Evolutionary conservation across 2,113 vertebrate genomes (phyloP), one percentile per base, ranked within the genome.

Genomic region (Amphiprion ocellaris): DNA sequence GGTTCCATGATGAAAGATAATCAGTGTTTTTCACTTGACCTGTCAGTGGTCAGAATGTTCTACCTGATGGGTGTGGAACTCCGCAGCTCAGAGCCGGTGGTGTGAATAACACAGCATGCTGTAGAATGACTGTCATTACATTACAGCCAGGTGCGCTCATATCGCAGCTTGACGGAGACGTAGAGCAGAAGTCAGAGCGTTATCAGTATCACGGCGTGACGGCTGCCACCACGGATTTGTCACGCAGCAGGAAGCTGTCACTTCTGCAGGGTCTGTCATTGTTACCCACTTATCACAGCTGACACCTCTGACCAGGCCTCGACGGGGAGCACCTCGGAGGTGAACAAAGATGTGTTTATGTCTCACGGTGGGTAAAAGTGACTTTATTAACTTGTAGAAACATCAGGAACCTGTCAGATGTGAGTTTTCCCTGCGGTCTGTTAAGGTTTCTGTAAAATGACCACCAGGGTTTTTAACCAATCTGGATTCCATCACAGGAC

Each of bases 211-310:
- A 46, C 53, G 16, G 69, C 68, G 11, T 62, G 73, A 44, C 26
- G 60, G 71, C 63, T 92, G 91, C 90, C 91, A 66, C 47, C 44
- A 84, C 81, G 86, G 73, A 87, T 93, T 88, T 80, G 79, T 91
- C 90, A 89, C 39, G 14, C 82, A 41, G 64, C 15, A 4, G 58
- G 55, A 10, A 80, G 76, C 87, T 86, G 90, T 84, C 85, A 69
- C 21, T 64, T 85, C 84, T 79, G 66, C 81, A 3, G 87, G 66
- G 62, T 63, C 41, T 76, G 86, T 89, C 90, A 82, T 17, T 62
- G 82, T 71, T 75, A 44, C 60, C 88, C 67, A 79, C 72, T 87
- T 76, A 88, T 92, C 87, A 47, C 0, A 58, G 76, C 88, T 91
- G 91, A 91, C 90, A 86, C 55, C 74, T 85, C 84, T 53, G 77